Percentiles rank a stretch among this genome's conserved stretches.
phyloP scores from a whole-genome alignment of 1,140 invertebrate genomes.

The Drosophila neocordata region DNA sequence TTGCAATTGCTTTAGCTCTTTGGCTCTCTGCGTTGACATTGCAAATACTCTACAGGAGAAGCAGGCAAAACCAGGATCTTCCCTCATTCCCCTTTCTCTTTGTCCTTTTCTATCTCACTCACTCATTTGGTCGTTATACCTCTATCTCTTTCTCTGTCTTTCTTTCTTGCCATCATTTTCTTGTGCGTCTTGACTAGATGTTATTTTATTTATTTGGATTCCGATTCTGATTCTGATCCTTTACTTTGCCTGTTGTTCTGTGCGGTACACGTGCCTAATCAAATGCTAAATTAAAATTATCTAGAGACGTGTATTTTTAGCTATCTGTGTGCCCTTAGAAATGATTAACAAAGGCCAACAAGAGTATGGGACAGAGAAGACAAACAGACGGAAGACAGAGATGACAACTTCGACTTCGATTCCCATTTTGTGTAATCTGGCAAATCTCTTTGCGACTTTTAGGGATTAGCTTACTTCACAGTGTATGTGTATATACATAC shows the following conservation, averaged over 20 bases:
- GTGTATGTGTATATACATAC: background rate
- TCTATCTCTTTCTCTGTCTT: background rate
- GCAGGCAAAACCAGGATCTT: slow-evolving; percentile 29
- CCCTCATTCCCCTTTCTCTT: background rate
- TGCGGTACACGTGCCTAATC: slow-evolving; percentile 64
- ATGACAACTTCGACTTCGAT: slow-evolving; percentile 54
- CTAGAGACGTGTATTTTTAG: slow-evolving; percentile 65
- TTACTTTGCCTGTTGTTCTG: background rate
- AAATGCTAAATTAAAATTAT: slow-evolving; percentile 76
- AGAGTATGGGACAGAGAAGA: background rate
- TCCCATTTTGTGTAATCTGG: slow-evolving; percentile 63
- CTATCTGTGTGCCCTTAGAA: slow-evolving; percentile 23
- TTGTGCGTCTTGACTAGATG: slow-evolving; percentile 3
- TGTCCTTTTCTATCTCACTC: background rate
- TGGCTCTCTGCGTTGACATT: slow-evolving; percentile 52
- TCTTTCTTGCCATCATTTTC: background rate
- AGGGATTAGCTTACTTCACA: slow-evolving; percentile 67
- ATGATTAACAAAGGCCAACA: slow-evolving; percentile 36
- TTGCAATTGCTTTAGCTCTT: slow-evolving; percentile 66
- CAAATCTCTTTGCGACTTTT: slow-evolving; percentile 68
- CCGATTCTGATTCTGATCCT: slow-evolving; percentile 18
- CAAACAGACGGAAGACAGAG: background rate
- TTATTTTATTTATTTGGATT: slow-evolving; percentile 18
- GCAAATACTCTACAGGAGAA: slow-evolving; percentile 46
- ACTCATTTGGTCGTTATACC: background rate